Percentiles rank a stretch among this genome's conserved stretches.
Evolutionary conservation across 1,140 invertebrate species (phyloP).

Genomic region (Trigoniulus corallinus): DNA sequence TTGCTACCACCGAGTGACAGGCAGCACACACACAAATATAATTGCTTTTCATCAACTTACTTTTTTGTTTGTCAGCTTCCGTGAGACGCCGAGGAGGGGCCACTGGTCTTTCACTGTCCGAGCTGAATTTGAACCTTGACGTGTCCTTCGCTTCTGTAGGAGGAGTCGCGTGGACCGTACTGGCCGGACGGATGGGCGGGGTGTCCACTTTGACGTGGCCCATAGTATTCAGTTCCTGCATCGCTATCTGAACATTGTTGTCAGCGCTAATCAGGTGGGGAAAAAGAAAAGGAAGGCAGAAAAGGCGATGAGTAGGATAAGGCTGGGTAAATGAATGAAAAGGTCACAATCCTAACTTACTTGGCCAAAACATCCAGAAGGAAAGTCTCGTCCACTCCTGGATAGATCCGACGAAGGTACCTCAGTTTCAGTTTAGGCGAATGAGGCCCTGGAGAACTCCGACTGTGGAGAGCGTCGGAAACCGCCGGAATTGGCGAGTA

Average conservation of each 20-base stretch:
- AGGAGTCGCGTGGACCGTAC: not conserved
- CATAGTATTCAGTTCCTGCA: slow-evolving; percentile 5
- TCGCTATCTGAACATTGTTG: slow-evolving; percentile 8
- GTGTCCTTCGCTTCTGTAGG: not conserved
- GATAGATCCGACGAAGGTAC: slow-evolving; percentile 4
- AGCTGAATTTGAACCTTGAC: not conserved
- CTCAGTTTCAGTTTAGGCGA: slow-evolving; percentile 8
- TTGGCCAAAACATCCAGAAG: slow-evolving; percentile 3
- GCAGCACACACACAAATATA: not conserved
- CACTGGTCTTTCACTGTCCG: not conserved
- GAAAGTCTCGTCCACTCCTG: slow-evolving; percentile 6
- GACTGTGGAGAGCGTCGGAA: too few species aligned
- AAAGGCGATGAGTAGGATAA: not conserved
- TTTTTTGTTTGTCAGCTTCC: slow-evolving; percentile 7
- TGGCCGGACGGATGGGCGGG: slow-evolving; percentile 4
- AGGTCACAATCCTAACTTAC: not conserved
- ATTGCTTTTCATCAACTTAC: not conserved
- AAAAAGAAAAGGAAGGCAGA: not conserved
- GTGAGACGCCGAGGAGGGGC: slow-evolving; percentile 1
- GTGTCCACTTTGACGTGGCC: slow-evolving; percentile 6
- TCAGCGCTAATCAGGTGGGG: not conserved
- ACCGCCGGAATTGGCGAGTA: not conserved
- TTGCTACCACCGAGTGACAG: too few species aligned
- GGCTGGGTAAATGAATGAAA: not conserved
- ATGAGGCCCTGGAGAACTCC: not conserved